Conservation (phyloP, 2,113 vertebrate genomes). For the Dicaeum eximium region DNA sequence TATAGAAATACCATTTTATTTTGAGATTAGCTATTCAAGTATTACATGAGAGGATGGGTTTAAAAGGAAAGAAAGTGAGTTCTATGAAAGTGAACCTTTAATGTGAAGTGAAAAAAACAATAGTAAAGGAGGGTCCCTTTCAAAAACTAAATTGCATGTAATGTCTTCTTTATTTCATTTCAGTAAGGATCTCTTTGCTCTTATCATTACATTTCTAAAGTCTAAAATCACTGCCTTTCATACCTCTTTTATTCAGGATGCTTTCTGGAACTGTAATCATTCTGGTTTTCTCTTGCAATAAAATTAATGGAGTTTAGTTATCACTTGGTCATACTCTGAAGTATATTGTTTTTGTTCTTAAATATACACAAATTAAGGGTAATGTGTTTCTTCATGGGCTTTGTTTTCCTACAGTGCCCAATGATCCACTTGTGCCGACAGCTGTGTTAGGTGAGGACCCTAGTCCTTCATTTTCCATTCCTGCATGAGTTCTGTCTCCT, state of each 20-base stretch:
- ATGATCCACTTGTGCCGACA: constrained; percentile 97
- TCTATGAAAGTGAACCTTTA: background rate
- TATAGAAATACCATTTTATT: background rate
- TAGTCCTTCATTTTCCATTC: constrained; percentile 67
- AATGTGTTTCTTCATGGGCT: constrained; percentile 78
- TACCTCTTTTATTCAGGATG: background rate
- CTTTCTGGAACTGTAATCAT: background rate
- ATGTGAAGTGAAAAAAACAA: constrained; percentile 1
- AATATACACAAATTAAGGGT: constrained; percentile 52
- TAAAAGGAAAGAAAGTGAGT: background rate
- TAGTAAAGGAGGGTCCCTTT: constrained; percentile 25
- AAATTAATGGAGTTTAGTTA: constrained; percentile 2
- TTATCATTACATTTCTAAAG: constrained; percentile 15
- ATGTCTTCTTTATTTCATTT: constrained; percentile 8
- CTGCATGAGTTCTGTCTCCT: constrained; percentile 72
- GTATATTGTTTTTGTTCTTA: constrained; percentile 15
- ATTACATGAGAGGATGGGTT: background rate
- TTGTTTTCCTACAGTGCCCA: constrained; percentile 95
- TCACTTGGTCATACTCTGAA: constrained; percentile 17
- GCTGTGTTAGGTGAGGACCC: constrained; percentile 97
- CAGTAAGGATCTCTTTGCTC: constrained; percentile 9
- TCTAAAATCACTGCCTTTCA: constrained; percentile 29
- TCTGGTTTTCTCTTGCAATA: background rate
- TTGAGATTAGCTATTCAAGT: background rate
- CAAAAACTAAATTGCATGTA: constrained; percentile 21